These are phyloP conservation scores for Camptogramma bilineatum DNA, from an alignment of 2,888 invertebrate species.

Conservation along the genomic window DNA sequence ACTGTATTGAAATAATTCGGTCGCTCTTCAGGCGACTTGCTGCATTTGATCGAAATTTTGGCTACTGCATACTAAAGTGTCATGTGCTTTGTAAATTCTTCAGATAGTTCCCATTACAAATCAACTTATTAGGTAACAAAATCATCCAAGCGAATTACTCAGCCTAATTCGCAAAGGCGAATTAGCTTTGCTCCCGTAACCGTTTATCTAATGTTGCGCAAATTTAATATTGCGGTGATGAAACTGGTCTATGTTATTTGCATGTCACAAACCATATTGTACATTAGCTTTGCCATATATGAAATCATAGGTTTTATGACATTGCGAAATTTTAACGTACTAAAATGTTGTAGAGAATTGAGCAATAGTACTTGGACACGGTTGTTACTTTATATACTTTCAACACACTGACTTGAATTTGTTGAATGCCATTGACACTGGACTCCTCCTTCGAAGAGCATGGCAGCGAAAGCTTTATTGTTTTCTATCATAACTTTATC, in stretches of 20 bases:
- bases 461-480: no score
- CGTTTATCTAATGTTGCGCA: slow-evolving; percentile 33
- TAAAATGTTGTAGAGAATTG: neutral
- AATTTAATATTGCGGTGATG: slow-evolving; percentile 29
- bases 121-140: slow-evolving; percentile 25
- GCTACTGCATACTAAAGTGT: no score
- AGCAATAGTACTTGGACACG: neutral
- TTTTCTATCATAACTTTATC: no score
- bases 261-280: slow-evolving; percentile 20
- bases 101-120: slow-evolving; percentile 29
- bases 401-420: no score
- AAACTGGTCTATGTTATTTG: slow-evolving; percentile 23
- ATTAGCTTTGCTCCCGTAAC: slow-evolving; percentile 38
- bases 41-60: no score
- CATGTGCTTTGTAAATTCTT: no score
- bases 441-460: no score
- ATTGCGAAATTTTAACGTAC: slow-evolving; percentile 5
- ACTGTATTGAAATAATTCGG: no score
- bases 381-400: neutral
- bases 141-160: slow-evolving; percentile 23
- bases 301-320: slow-evolving; percentile 13
- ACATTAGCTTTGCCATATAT: neutral
- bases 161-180: slow-evolving; percentile 37
- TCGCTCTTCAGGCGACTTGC: no score
- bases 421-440: no score